These are phyloP conservation scores for Drosophila maculinotata DNA, from an alignment of 2,888 invertebrate species.

Conservation along the genomic window DNA sequence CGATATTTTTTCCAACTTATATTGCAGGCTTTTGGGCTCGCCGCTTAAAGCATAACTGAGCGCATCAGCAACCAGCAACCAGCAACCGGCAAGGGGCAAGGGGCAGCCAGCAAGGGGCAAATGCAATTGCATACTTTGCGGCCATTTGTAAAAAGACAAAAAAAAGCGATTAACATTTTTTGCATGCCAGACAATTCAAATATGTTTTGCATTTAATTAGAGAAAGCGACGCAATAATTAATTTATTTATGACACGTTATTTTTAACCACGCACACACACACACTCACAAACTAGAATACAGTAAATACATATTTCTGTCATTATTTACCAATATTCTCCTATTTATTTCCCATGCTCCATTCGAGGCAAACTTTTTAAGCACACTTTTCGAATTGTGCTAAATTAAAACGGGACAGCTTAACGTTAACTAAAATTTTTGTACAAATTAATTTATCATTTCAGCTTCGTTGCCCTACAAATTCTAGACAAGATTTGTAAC, in stretches of 20 bases:
- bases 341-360: background rate
- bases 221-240: slow-evolving; percentile 33
- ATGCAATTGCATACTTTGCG: slow-evolving; percentile 8
- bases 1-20: background rate
- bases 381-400: too few species aligned
- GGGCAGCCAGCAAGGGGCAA: too few species aligned
- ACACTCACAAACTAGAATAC: background rate
- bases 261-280: background rate
- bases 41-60: slow-evolving; percentile 1
- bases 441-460: too few species aligned
- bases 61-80: too few species aligned
- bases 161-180: background rate
- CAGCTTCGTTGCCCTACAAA: too few species aligned
- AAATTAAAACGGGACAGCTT: too few species aligned
- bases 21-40: slow-evolving; percentile 4
- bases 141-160: background rate
- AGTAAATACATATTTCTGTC: background rate
- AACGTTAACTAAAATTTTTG: too few species aligned
- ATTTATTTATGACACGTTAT: slow-evolving; percentile 6
- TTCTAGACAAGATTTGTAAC: background rate
- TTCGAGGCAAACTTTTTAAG: background rate
- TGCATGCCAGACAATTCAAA: slow-evolving; percentile 1
- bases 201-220: slow-evolving; percentile 33
- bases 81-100: too few species aligned
- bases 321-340: slow-evolving; percentile 1